Percentiles rank a stretch among this genome's conserved stretches.
phyloP scores from a whole-genome alignment of 2,797 vertebrate genomes.

The Arremon aurantiirostris region DNA sequence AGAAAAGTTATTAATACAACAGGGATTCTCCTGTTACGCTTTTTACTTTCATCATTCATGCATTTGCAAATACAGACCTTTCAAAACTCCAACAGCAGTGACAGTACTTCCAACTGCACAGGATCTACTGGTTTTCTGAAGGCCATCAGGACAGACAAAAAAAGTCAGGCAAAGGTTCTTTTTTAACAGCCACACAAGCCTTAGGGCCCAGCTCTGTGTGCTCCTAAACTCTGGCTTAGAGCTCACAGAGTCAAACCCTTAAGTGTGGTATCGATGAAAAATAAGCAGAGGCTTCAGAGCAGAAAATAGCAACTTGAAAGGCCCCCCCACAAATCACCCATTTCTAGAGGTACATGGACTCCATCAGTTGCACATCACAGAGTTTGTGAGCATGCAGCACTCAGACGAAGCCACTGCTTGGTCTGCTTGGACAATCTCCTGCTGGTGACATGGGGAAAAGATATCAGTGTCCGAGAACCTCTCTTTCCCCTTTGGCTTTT shows the following conservation, averaged over 20 bases:
- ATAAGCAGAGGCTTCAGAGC: not conserved
- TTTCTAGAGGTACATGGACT: not conserved
- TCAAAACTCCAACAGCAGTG: not conserved
- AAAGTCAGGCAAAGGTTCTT: not conserved
- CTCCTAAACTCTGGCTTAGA: not conserved
- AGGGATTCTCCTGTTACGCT: slow-evolving; percentile 2
- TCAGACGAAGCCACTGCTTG: not conserved
- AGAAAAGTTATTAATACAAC: not conserved
- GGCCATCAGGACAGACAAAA: not conserved
- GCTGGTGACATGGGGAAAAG: not conserved
- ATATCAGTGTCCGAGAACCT: not conserved
- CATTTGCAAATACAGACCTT: slow-evolving; percentile 26
- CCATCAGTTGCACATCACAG: not conserved
- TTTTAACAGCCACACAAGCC: not conserved
- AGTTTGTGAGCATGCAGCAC: not conserved
- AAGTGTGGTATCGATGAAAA: not conserved
- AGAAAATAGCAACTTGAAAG: not conserved
- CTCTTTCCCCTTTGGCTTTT: not conserved
- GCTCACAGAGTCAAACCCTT: not conserved
- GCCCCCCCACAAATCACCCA: not conserved
- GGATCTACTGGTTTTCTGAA: slow-evolving; percentile 22
- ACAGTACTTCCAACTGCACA: slow-evolving; percentile 27
- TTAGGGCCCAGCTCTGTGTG: not conserved
- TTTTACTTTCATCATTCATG: not conserved
- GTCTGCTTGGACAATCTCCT: not conserved